Conservation (phyloP, 2,888 invertebrate genomes). For the Agrotis segetum region DNA sequence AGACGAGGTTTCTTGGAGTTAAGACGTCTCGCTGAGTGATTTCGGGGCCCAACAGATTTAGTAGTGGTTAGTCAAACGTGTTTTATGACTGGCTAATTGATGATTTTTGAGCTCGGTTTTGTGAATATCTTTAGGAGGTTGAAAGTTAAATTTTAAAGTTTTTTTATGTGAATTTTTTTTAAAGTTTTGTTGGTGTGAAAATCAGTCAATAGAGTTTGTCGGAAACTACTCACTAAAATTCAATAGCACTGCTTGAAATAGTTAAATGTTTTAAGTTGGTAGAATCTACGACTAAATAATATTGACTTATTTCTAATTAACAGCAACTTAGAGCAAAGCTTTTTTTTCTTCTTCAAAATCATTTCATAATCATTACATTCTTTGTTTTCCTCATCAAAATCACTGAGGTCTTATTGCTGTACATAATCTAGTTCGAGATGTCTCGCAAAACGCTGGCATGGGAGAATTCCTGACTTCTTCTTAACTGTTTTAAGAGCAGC, state of each 20-base stretch:
- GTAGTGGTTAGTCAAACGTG: conserved; percentile 67
- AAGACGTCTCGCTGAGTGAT: conserved; percentile 86
- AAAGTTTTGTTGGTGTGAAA: background rate
- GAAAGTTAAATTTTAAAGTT: background rate
- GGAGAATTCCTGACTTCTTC: too few relatives aligned
- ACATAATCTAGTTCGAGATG: too few relatives aligned
- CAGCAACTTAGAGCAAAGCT: too few relatives aligned
- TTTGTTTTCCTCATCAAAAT: background rate
- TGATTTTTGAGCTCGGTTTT: conserved; percentile 49
- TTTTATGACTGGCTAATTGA: conserved; percentile 69
- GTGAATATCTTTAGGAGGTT: background rate
- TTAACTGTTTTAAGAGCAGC: too few relatives aligned
- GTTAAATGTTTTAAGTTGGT: background rate
- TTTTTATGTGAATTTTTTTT: background rate
- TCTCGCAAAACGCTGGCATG: too few relatives aligned
- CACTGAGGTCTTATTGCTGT: background rate
- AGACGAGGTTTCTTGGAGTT: conserved; percentile 83
- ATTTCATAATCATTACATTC: too few relatives aligned
- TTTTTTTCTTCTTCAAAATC: too few relatives aligned
- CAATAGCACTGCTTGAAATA: background rate
- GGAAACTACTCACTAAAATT: too few relatives aligned
- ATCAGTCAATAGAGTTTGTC: too few relatives aligned
- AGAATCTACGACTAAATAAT: background rate
- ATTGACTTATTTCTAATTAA: background rate
- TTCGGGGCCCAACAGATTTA: conserved; percentile 76